Conservation (phyloP, 2,888 invertebrate species). For the Cataglyphis albicans region DNA sequence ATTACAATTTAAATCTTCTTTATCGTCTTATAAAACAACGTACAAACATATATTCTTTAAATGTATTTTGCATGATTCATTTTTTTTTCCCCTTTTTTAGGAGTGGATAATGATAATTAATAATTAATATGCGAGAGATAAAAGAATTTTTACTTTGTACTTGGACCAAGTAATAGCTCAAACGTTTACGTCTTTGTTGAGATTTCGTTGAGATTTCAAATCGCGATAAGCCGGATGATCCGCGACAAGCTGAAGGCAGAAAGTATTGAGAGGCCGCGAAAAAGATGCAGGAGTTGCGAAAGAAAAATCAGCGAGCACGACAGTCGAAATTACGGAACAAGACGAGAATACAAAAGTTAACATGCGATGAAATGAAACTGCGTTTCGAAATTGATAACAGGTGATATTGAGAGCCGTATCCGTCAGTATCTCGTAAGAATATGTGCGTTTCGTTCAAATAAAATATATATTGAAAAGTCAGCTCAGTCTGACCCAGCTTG, state of each 20-base stretch:
- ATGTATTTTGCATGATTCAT: neutral
- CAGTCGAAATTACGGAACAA: constrained; percentile 44
- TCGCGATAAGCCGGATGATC: constrained; percentile 65
- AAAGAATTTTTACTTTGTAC: neutral
- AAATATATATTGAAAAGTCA: neutral
- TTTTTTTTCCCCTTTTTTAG: neutral
- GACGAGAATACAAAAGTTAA: constrained; percentile 40
- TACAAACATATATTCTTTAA: neutral
- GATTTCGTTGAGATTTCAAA: constrained; percentile 47
- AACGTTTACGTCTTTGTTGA: constrained; percentile 35
- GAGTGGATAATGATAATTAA: neutral
- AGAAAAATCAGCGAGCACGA: constrained; percentile 44
- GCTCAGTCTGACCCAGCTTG: neutral
- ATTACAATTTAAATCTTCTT: neutral
- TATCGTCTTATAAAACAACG: neutral
- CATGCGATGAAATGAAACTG: constrained; percentile 54
- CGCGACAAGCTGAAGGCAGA: constrained; percentile 57
- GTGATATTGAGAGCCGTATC: constrained; percentile 51
- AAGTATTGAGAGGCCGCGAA: constrained; percentile 34
- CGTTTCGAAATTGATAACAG: constrained; percentile 45
- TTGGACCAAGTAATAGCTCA: constrained; percentile 17
- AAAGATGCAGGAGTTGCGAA: constrained; percentile 29
- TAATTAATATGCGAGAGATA: neutral
- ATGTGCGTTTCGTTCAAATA: constrained; percentile 12
- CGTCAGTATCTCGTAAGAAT: neutral